These are phyloP conservation scores for Thripadectes ignobilis DNA, from an alignment of 2,797 vertebrate species.

Conservation along the genomic window DNA sequence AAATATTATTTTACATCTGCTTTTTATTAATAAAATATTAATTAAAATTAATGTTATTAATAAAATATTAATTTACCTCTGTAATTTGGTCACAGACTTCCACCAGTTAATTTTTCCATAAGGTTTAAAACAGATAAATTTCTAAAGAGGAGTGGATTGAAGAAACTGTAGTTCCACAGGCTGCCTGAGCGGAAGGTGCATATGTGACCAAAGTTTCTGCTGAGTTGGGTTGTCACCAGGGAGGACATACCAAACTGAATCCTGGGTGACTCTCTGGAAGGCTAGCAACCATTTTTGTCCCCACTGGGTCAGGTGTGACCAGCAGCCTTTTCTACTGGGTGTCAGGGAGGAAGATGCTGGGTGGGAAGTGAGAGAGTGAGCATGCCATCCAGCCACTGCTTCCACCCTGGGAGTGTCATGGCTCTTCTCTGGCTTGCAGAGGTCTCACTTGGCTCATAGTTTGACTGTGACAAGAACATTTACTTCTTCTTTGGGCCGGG, in stretches of 20 bases:
- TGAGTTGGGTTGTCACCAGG: neutral
- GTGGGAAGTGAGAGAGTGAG: neutral
- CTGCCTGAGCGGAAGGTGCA: neutral
- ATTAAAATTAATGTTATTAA: no score
- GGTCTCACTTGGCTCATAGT: neutral
- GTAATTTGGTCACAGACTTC: neutral
- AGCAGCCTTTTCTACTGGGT: neutral
- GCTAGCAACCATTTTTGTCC: neutral
- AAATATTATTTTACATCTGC: neutral
- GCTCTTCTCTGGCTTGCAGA: neutral
- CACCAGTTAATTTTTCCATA: neutral
- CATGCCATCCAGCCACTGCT: rapidly evolving
- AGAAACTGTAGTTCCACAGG: neutral
- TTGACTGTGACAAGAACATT: neutral
- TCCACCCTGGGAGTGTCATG: rapidly evolving
- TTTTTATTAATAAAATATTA: neutral
- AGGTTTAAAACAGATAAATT: neutral
- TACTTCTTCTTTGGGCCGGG: neutral
- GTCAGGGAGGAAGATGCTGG: neutral
- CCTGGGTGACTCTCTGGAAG: neutral
- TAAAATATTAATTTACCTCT: no score
- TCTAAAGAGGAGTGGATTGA: neutral
- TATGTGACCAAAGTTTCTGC: neutral
- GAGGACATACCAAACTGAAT: neutral
- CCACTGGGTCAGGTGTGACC: neutral